Evolutionary conservation across 2,113 vertebrate genomes (phyloP).

Genomic region (Anoplopoma fimbria): DNA sequence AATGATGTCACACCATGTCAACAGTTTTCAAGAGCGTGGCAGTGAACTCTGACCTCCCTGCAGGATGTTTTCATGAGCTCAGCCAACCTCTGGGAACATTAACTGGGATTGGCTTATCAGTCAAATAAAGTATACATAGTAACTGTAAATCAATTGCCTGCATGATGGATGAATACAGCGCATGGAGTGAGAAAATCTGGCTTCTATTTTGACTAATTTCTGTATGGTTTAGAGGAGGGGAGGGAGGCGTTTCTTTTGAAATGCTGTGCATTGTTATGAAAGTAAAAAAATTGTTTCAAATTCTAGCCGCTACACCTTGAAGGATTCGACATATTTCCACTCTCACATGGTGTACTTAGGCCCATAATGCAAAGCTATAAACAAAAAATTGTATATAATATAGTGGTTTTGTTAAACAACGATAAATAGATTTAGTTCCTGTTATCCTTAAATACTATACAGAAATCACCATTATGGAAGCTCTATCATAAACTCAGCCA

Average conservation of each 20-base stretch:
- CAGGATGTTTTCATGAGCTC: constrained; percentile 35
- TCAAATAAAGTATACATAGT: background rate
- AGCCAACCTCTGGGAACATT: constrained; percentile 14
- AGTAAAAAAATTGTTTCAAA: background rate
- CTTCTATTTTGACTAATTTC: background rate
- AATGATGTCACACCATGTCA: constrained; percentile 59
- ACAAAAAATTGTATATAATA: background rate
- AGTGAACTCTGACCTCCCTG: constrained; percentile 54
- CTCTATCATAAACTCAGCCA: background rate
- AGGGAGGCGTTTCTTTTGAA: background rate
- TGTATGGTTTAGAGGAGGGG: background rate
- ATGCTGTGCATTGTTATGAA: background rate
- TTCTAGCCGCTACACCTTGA: background rate
- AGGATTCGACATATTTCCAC: background rate
- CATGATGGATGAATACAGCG: background rate
- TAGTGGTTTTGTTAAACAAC: background rate
- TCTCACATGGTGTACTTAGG: background rate
- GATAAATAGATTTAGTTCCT: background rate
- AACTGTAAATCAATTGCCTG: constrained; percentile 1
- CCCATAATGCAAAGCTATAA: background rate
- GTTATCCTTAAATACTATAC: background rate
- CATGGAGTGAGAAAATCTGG: background rate
- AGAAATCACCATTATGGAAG: background rate
- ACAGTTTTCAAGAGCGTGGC: constrained; percentile 44
- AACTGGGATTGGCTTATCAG: background rate